These are phyloP conservation scores for Melangyna quadrimaculata DNA, from an alignment of 2,888 invertebrate genomes.

Conservation along the genomic window DNA sequence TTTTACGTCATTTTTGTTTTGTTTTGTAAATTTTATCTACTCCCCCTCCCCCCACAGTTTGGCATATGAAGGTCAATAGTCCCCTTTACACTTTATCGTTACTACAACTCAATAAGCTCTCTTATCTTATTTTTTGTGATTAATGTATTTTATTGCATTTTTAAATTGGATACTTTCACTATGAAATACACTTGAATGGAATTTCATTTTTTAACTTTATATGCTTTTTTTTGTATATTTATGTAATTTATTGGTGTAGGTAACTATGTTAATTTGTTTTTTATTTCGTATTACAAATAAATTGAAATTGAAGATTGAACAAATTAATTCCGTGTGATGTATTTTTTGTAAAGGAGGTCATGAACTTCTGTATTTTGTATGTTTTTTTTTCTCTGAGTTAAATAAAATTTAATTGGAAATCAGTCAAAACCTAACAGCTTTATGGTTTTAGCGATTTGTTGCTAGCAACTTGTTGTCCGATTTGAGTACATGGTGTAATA, in stretches of 20 bases:
- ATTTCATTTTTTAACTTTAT: neutral
- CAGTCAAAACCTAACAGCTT: neutral
- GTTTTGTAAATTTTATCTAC: neutral
- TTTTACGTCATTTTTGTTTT: neutral
- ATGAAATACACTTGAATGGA: neutral
- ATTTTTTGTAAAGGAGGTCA: neutral
- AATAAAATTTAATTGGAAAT: neutral
- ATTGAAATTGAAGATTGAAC: neutral
- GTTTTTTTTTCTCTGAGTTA: neutral
- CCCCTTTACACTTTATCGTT: neutral
- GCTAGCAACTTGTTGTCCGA: neutral
- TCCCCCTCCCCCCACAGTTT: too few relatives aligned
- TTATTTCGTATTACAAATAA: neutral
- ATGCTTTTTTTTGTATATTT: neutral
- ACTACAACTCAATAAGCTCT: neutral
- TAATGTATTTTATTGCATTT: neutral
- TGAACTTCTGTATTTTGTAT: neutral
- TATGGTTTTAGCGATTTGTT: neutral
- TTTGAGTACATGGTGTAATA: too few relatives aligned
- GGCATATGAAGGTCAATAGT: accelerated
- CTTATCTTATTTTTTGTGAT: neutral
- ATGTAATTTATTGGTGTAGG: neutral
- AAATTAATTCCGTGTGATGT: neutral
- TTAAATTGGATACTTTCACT: neutral
- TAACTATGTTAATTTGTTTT: neutral